Evolutionary conservation across 2,888 invertebrate genomes (phyloP).

Genomic region (Galeruca laticollis): DNA sequence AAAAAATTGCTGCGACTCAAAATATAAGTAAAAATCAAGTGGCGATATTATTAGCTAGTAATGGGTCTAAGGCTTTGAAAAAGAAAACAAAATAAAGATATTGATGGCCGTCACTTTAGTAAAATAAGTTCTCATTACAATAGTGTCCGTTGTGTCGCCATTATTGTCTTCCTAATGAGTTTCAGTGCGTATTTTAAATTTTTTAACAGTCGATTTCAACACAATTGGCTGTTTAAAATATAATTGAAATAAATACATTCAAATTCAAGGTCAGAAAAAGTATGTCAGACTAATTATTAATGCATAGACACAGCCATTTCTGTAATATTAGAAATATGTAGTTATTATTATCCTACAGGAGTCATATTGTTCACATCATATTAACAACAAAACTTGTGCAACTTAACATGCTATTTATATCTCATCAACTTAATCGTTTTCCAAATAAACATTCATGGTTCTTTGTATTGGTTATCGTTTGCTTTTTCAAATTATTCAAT

Average conservation of each 20-base stretch:
- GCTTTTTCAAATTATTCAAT: no score
- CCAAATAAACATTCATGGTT: no score
- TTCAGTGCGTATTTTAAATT: slow-evolving; percentile 15
- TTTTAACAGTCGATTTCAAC: slow-evolving; percentile 14
- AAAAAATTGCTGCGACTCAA: no score
- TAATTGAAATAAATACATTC: slow-evolving; percentile 25
- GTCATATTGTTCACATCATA: not conserved
- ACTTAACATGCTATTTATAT: no score
- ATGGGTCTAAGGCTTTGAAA: no score
- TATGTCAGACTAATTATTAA: slow-evolving; percentile 33
- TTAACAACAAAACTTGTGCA: not conserved
- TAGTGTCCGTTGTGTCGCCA: not conserved
- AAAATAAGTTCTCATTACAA: not conserved
- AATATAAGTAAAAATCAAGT: no score
- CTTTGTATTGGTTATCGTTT: no score
- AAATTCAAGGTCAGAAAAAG: slow-evolving; percentile 32
- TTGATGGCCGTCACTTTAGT: no score
- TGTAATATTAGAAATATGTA: not conserved
- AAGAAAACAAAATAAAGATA: no score
- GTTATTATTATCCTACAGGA: not conserved
- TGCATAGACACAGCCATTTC: slow-evolving; percentile 2
- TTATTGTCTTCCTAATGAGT: not conserved
- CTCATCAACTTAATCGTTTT: no score
- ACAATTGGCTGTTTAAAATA: slow-evolving; percentile 26
- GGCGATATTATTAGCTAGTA: no score